Base-by-base conservation (phyloP, 2,797 vertebrate genomes). In the Odontamblyopus lacepedii region DNA sequence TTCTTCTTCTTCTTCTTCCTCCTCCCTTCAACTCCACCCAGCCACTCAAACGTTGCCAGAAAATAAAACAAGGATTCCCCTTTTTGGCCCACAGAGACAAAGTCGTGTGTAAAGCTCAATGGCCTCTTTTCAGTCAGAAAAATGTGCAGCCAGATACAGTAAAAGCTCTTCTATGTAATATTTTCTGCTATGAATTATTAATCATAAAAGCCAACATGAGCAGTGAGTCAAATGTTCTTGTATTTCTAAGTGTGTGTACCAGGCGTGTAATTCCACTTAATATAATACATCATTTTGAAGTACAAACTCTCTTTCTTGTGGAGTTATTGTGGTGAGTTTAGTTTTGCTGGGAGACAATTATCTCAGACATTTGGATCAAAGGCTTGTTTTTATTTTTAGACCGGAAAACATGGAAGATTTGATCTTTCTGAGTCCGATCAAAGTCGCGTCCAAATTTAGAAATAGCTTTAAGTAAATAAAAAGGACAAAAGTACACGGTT, bases 31-130 rank as follows among this genome's bases (percentile, higher is more conserved):
- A 71, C 79, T 67, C 86, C 84, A 75, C 82, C 88, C 86, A 69
- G 70, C 72, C 71, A 64, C 67, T 83, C 63, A 9, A 38, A 11
- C 26, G 57, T 59, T 5, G 61, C 57, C 75, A 68, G 69, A 53
- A 76, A 83, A 75, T 44, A 72, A 82, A 74, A 73, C 65, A 73
- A 80, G 78, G 84, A 77, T 78, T 88, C 85, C 82, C 80, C 77
- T 78, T 63, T 63, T 72, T 77, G 79, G 71, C 70, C 66, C 66
- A n/a, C 59, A 76, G 74, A 78, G 59, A 48, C 55, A 78, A 73
- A 73, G 69, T 70, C 68, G 71, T 79, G 69, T 51, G 73, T 60
- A 79, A 76, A n/a, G 26, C 74, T 62, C 63, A 27, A 23, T 18
- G 18, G 60, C 41, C 62, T 63, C 51, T 61, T 50, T 41, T 50